phyloP scores from a whole-genome alignment of 2,888 invertebrate species.

The Heliconius sara region DNA sequence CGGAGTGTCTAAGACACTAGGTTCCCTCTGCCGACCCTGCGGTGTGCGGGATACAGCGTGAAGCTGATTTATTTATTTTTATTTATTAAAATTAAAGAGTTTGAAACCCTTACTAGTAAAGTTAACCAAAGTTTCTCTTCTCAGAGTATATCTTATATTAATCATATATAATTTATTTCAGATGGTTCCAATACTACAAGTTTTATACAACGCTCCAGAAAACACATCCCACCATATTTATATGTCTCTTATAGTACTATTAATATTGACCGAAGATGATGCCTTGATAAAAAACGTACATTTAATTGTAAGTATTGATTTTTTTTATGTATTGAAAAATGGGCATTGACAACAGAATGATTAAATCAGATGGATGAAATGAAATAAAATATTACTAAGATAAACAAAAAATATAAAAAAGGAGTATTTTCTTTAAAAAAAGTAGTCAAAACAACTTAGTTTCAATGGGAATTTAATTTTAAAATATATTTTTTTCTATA shows the following conservation, averaged over 20 bases:
- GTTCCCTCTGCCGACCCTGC: too few species aligned
- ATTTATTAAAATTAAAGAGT: too few species aligned
- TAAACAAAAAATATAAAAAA: too few species aligned
- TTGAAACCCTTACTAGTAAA: too few species aligned
- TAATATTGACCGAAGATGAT: constrained; percentile 98
- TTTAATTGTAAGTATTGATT: constrained; percentile 90
- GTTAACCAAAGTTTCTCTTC: too few species aligned
- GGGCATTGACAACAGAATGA: neutral
- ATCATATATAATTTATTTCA: constrained; percentile 59
- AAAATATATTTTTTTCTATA: too few species aligned
- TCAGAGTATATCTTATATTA: neutral
- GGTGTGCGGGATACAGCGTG: too few species aligned
- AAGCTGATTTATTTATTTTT: too few species aligned
- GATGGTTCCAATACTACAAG: constrained; percentile 96
- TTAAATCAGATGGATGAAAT: neutral
- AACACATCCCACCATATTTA: constrained; percentile 98
- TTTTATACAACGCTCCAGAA: constrained; percentile 95
- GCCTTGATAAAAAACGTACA: constrained; percentile 97
- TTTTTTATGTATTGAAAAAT: neutral
- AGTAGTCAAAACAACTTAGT: too few species aligned
- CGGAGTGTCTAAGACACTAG: too few species aligned
- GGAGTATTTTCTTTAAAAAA: too few species aligned
- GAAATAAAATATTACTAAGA: neutral
- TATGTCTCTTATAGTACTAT: constrained; percentile 97
- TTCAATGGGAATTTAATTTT: too few species aligned